Percentiles rank a stretch among this genome's conserved stretches.
Conservation (phyloP, 2,113 vertebrate genomes). For the Terrapene triunguis region DNA sequence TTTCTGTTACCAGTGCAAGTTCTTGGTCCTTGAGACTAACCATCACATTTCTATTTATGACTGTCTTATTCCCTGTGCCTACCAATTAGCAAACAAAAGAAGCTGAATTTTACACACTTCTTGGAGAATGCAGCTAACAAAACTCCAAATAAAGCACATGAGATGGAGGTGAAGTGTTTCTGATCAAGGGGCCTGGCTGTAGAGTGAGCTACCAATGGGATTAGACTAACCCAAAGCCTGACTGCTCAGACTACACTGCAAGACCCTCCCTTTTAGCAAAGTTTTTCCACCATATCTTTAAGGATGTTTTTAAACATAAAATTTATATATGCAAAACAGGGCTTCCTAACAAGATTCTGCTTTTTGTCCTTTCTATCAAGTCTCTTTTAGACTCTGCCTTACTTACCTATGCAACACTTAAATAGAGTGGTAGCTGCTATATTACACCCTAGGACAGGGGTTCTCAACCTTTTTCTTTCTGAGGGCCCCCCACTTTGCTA, state of each 20-base stretch:
- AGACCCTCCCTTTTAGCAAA: not conserved
- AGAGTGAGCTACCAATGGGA: not conserved
- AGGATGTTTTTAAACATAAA: not conserved
- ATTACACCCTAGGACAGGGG: not conserved
- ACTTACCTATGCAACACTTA: not conserved
- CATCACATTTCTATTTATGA: not conserved
- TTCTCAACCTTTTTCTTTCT: too few species aligned
- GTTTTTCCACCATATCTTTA: not conserved
- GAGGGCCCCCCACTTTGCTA: too few species aligned
- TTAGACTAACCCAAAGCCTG: not conserved
- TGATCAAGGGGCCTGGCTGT: not conserved
- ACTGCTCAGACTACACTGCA: not conserved
- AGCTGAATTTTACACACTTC: not conserved
- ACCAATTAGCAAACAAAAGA: not conserved
- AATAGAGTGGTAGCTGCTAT: not conserved
- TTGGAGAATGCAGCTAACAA: not conserved
- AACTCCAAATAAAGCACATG: not conserved
- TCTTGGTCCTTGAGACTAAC: not conserved
- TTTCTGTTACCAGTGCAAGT: not conserved
- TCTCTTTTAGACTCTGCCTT: not conserved
- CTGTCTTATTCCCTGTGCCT: not conserved
- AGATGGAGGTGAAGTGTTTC: not conserved
- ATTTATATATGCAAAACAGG: not conserved
- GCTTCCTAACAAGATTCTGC: not conserved
- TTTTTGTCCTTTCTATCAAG: not conserved